Conservation (phyloP, 2,797 vertebrate species). For the Lepilemur ruficaudatus region DNA sequence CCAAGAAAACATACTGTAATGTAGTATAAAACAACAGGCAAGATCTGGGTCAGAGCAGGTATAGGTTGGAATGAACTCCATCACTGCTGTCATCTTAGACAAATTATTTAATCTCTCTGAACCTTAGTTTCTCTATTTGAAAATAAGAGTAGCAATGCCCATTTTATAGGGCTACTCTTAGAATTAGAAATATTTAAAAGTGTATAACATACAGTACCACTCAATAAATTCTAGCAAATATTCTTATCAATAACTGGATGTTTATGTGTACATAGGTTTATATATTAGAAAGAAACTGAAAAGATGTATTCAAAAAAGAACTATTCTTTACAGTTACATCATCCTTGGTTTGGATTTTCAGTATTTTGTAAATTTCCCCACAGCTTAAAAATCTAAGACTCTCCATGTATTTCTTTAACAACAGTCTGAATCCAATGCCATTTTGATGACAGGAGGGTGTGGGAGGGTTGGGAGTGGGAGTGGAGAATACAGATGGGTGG, state of each 20-base stretch:
- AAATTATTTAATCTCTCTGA: background rate
- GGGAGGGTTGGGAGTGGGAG: background rate
- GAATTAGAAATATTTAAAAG: background rate
- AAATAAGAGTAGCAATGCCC: background rate
- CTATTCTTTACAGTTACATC: background rate
- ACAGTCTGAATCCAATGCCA: background rate
- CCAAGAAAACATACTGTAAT: background rate
- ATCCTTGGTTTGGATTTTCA: background rate
- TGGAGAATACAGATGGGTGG: background rate
- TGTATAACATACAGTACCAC: background rate
- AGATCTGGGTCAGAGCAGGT: background rate
- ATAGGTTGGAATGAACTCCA: background rate
- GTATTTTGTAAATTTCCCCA: conserved; percentile 5
- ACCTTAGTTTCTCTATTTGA: background rate
- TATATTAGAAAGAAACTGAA: background rate
- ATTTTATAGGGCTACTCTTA: background rate
- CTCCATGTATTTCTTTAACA: background rate
- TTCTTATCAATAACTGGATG: background rate
- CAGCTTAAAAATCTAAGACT: background rate
- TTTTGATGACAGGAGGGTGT: background rate
- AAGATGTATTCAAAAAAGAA: background rate
- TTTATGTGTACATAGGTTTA: background rate
- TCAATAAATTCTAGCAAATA: background rate
- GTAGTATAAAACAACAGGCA: background rate
- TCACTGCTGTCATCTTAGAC: background rate